Percentiles rank a stretch among this genome's conserved stretches.
Evolutionary conservation across 30 jellyfish, hydroid and myxozoan genomes (phyloP).

Genomic region (Aurelia sp.): DNA sequence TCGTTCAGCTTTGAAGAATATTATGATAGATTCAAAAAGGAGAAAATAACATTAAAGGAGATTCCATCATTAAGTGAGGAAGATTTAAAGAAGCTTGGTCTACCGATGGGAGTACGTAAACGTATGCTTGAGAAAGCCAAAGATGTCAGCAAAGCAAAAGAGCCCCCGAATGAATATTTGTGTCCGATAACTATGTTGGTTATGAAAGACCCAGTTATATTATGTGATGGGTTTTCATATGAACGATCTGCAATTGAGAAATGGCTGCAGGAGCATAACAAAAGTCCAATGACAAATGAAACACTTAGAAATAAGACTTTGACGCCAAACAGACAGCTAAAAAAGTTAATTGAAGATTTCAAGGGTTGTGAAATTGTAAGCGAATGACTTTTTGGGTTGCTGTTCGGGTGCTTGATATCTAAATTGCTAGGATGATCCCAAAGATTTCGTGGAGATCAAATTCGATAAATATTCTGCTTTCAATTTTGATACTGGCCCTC

Average conservation of each 20-base stretch:
- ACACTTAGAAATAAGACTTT: conserved; percentile 16
- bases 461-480: too few species aligned
- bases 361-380: neutral
- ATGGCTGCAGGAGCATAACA: conserved; percentile 49
- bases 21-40: conserved; percentile 43
- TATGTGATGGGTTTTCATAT: conserved; percentile 65
- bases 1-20: conserved; percentile 33
- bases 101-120: conserved; percentile 67
- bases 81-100: conserved; percentile 49
- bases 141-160: neutral
- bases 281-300: conserved; percentile 70
- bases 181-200: conserved; percentile 69
- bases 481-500: too few species aligned
- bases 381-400: too few species aligned
- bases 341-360: conserved; percentile 69
- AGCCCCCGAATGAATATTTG: conserved; percentile 62
- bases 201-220: conserved; percentile 68
- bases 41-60: conserved; percentile 51
- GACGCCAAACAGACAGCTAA: conserved; percentile 70
- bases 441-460: too few species aligned
- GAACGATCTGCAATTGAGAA: conserved; percentile 50
- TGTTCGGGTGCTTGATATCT: too few species aligned
- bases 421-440: too few species aligned
- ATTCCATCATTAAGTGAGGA: conserved; percentile 18
- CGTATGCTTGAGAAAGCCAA: conserved; percentile 30